Evolutionary conservation across 2,888 invertebrate species (phyloP), one percentile per base, ranked within the genome.

Genomic region (Phragmatobia fuliginosa): DNA sequence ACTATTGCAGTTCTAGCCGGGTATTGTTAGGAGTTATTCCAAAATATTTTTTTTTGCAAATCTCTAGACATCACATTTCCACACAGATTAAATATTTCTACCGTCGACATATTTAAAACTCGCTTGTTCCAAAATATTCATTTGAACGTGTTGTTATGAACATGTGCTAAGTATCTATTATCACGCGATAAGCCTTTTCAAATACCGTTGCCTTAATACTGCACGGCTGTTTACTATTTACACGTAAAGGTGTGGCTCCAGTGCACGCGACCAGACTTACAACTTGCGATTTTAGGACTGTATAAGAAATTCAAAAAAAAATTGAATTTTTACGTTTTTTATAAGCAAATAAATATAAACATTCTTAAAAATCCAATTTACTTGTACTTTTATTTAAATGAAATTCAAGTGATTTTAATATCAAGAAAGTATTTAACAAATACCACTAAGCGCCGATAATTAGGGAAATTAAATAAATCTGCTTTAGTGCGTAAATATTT

Each of bases 41-140:
- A 79, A 80, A 81, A 80, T 79, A 77, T 79, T 68, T 62, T 36
- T 38, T 41, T 52, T 31, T 38, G 61, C 58, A 68, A 61, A 74
- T 69, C 73, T 79, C 77, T 71, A 62, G 66, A 75, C 76, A 62
- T 76, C 79, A 80, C 79, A 75, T 73, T 71, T 75, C 66, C 72
- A 66, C 79, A 73, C 74, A n/a, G 65, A 59, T 67, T 68, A 69
- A 38, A 69, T 65, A 65, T 65, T 65, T 36, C 60, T 60, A 49
- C 64, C 61, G 69, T 73, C 25, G 70, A 68, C 70, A 70, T 73
- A 70, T 71, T 76, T 76, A 72, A 75, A 45, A 81, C 79, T 74
- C 67, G 68, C 72, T 81, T 81, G 72, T 74, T 81, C 70, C 75
- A 80, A 79, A 80, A 81, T 77, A 81, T 77, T 74, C 21, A 81